Evolutionary conservation across 2,888 invertebrate species (phyloP).

Genomic region (Eilema griseolum): DNA sequence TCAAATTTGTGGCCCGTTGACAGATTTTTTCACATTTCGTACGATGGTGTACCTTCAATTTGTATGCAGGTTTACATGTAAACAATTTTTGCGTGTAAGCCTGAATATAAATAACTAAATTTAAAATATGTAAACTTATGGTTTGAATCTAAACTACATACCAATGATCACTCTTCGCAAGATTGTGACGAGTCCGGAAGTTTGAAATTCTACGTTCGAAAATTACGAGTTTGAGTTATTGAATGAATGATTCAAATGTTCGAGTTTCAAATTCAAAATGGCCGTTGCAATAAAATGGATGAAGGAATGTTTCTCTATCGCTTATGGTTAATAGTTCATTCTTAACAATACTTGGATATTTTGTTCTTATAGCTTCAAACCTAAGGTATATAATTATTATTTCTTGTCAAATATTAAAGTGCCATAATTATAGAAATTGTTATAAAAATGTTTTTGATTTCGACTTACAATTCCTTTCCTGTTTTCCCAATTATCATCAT

Average conservation of each 20-base stretch:
- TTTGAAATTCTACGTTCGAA: constrained; percentile 13
- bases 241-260: neutral
- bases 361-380: constrained; percentile 55
- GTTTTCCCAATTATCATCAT: too few species aligned
- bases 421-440: constrained; percentile 78
- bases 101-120: constrained; percentile 26
- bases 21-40: constrained; percentile 54
- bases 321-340: constrained; percentile 39
- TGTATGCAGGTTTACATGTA: constrained; percentile 36
- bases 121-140: constrained; percentile 41
- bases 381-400: constrained; percentile 51
- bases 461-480: neutral
- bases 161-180: constrained; percentile 1
- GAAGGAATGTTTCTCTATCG: constrained; percentile 26
- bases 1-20: constrained; percentile 47
- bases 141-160: constrained; percentile 36
- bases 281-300: neutral
- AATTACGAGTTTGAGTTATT: neutral
- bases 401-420: constrained; percentile 69
- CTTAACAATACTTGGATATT: constrained; percentile 33
- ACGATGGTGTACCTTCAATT: constrained; percentile 47
- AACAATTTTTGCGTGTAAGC: constrained; percentile 34
- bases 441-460: constrained; percentile 61
- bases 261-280: neutral
- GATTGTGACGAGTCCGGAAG: neutral